phyloP scores from a whole-genome alignment of 1,140 invertebrate genomes.

The Rhyzopertha dominica region DNA sequence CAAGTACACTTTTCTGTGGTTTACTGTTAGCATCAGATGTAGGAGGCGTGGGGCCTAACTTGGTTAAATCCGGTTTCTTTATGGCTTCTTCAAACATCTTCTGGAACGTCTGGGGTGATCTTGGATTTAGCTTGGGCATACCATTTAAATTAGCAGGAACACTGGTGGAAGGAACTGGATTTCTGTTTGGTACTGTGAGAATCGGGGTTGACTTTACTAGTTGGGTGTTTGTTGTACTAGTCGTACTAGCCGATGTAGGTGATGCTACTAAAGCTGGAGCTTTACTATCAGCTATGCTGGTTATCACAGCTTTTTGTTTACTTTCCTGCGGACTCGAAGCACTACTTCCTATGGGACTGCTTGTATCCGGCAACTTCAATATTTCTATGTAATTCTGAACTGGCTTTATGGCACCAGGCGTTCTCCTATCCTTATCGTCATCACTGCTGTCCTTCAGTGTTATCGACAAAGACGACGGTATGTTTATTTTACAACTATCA shows the following conservation, averaged over 20 bases:
- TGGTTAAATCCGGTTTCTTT: slow-evolving; percentile 31
- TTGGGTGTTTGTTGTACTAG: not conserved
- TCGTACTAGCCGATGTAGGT: too few relatives aligned
- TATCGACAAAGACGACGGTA: slow-evolving; percentile 55
- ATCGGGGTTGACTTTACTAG: slow-evolving; percentile 3
- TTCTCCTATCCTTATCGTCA: slow-evolving; percentile 21
- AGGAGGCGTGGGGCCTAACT: too few relatives aligned
- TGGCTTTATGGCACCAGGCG: slow-evolving; percentile 45
- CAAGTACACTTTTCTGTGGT: not conserved
- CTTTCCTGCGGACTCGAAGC: not conserved
- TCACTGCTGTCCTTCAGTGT: slow-evolving; percentile 47
- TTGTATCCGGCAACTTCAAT: slow-evolving; percentile 51
- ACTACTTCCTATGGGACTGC: not conserved
- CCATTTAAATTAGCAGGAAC: too few relatives aligned
- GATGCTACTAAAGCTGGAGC: too few relatives aligned
- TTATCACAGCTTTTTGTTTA: slow-evolving; percentile 8
- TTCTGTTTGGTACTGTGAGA: too few relatives aligned
- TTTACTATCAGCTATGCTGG: too few relatives aligned
- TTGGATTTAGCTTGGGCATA: slow-evolving; percentile 19
- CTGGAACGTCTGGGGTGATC: slow-evolving; percentile 36
- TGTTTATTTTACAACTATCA: slow-evolving; percentile 56
- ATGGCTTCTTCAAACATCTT: slow-evolving; percentile 44
- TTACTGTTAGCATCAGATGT: not conserved
- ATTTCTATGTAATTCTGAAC: slow-evolving; percentile 58
- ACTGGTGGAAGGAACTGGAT: too few relatives aligned